Evolutionary conservation across 1,140 invertebrate species (phyloP), one percentile per base, ranked within the genome.

Genomic region (Pseudomyrmex sp.): DNA sequence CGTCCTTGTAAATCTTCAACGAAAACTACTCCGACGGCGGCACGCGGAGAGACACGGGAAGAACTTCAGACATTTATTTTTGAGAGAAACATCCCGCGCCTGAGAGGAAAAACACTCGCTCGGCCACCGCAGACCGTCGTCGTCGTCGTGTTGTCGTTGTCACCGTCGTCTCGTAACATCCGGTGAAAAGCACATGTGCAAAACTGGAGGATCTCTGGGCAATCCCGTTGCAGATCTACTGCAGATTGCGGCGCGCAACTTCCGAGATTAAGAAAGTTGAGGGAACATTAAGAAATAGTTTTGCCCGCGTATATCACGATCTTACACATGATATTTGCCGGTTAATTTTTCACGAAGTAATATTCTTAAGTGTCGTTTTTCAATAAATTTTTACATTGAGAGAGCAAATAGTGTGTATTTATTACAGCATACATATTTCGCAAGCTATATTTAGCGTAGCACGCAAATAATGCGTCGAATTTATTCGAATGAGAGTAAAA

Each of bases 31-130:
- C 35, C 35, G 35, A 35, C 46, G 66, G 23, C 70, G 65, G 35
- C 73, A 63, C 46, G 20, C 50, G 18, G 50, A 46, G 18, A 26
- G 69, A 62, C 59, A 58, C 35, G 35, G 35, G 70, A 83, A 50
- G 56, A 66, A 77, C 75, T 70, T 61, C 7, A 8, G 61, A 70
- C 69, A 56, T 82, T 82, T 88, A 82, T 85, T 88, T 87, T 87
- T 59, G 12, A 59, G 65, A 59, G 59, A 63, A 85, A 87, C 58
- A 76, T 85, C 50, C 50, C 54, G 58, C 20, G 52, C 26, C 1
- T 23, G 18, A 4, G 76, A 50, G 54, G 44, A 46, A 52, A 48
- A 79, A 61, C 70, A 70, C 35, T 35, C 35, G 5, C 35, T 35
- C 35, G 35, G 35, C 35, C 35, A 35, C 35, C 35, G 35, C 35